A percentile compares a stretch with the other conserved stretches of the same genome.
Evolutionary conservation across 23 tunicate species (phyloP).

Genomic region (Oikopleura albicans): DNA sequence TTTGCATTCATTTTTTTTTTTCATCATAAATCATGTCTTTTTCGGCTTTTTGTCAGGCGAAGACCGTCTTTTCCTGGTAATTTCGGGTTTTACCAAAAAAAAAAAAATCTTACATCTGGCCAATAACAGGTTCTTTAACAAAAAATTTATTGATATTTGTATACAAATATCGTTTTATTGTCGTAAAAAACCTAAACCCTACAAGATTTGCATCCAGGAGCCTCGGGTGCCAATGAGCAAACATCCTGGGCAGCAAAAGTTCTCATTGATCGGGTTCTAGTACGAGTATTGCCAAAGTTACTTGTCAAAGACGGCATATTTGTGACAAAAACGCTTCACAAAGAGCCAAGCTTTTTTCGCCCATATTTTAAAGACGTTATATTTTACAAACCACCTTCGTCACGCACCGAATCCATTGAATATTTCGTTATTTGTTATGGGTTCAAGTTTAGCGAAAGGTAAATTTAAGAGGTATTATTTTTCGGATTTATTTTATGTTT

Average conservation of each 20-base stretch:
- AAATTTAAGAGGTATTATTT: too few species aligned
- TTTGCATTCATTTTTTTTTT: too few species aligned
- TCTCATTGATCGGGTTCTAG: neutral
- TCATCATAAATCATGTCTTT: too few species aligned
- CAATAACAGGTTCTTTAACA: too few species aligned
- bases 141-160: too few species aligned
- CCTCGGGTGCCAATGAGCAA: neutral
- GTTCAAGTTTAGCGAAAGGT: neutral
- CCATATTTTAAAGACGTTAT: neutral
- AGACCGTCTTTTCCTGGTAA: too few species aligned
- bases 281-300: neutral
- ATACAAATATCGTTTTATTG: too few species aligned
- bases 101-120: too few species aligned
- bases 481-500: too few species aligned
- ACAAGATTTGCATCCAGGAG: neutral
- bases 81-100: too few species aligned
- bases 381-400: neutral
- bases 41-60: too few species aligned
- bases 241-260: neutral
- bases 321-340: neutral
- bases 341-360: neutral
- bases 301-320: neutral
- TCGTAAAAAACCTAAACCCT: too few species aligned
- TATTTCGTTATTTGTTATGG: neutral
- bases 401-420: neutral